Evolutionary conservation across 2,113 vertebrate genomes (phyloP), one percentile per base, ranked within the genome.

Genomic region (Octodon degus): DNA sequence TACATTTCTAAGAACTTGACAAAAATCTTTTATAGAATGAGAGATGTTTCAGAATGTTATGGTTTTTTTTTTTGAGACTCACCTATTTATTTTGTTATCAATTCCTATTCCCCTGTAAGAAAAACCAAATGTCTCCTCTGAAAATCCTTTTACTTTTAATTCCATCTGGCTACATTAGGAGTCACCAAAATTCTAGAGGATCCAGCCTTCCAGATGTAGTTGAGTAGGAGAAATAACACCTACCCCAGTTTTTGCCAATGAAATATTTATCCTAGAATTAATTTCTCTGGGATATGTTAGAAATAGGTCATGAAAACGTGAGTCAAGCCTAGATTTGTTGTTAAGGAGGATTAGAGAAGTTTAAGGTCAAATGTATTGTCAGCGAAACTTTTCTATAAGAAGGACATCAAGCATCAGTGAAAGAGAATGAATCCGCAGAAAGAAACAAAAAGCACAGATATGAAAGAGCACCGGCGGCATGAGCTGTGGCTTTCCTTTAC

Each of bases 121-220:
- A 91, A 65, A 86, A 65, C 3, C 40, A 4, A 27, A 58, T 67
- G 17, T 55, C 27, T 77, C 65, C 3, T 58, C 30, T 85, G 34
- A 5, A 76, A 68, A 55, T 1, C 0, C 0, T 10, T 55, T 0
- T 68, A 76, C 20, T 53, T 47, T n/a, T 5, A 55, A 25, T 10
- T 34, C 53, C 32, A n/a, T 27, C 32, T 9, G 7, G 7, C 2
- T 62, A 7, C 25, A 30, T 2, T 2, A 16, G 3, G 1, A 67
- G 20, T 74, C 3, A 12, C 1, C 0, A 1, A 37, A 22, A 50
- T 11, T 17, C 86, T 37, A 55, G 0, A 7, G 27, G 30, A 85
- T 0, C 27, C 2, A 5, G 89, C 1, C 34, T 91, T 16, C 16
- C 22, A 62, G 43, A 10, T 32, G 63, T 1, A 74, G 14, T 2